A percentile compares a stretch with the other conserved stretches of the same genome.
Conservation (phyloP, 2,797 vertebrate species). For the Aphelocoma californica region DNA sequence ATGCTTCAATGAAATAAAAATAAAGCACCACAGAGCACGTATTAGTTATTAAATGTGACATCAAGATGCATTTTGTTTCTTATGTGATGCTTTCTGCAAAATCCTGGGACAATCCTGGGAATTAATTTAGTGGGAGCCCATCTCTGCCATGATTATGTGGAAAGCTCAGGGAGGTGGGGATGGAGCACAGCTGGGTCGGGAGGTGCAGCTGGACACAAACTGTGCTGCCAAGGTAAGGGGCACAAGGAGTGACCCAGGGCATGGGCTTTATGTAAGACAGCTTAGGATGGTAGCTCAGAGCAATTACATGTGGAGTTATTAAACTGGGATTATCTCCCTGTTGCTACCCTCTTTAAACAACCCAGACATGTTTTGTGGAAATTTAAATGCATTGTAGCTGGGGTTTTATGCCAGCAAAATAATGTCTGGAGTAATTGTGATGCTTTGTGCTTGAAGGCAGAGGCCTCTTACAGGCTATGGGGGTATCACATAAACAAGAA, state of each 20-base stretch:
- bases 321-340: constrained; percentile 30
- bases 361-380: neutral
- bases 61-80: neutral
- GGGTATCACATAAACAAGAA: neutral
- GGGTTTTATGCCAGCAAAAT: neutral
- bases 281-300: constrained; percentile 19
- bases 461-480: neutral
- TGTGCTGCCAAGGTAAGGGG: neutral
- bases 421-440: neutral
- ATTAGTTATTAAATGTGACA: neutral
- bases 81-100: neutral
- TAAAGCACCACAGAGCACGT: rapidly evolving
- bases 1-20: neutral
- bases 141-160: rapidly evolving
- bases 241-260: neutral
- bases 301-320: constrained; percentile 9
- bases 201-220: neutral
- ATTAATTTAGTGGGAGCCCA: neutral
- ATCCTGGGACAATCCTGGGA: neutral
- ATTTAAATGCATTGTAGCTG: neutral
- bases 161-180: neutral
- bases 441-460: neutral
- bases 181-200: neutral
- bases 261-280: neutral
- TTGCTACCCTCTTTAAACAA: neutral